A percentile compares a stretch with the other conserved stretches of the same genome.
phyloP scores from a whole-genome alignment of 2,797 vertebrate genomes.

The Sciurus vulgaris region DNA sequence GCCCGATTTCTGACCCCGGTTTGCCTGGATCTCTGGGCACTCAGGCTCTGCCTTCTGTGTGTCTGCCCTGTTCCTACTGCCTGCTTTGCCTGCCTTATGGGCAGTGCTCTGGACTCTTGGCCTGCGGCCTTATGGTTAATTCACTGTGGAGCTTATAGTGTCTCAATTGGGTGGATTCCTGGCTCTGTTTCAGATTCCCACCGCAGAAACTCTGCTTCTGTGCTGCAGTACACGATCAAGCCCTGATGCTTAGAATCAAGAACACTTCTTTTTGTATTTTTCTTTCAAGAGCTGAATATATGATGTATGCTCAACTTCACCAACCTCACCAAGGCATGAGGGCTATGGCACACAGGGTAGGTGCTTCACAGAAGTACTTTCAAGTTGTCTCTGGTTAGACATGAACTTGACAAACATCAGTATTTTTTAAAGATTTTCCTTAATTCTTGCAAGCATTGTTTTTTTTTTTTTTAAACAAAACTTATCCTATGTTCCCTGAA shows the following conservation, averaged over 20 bases:
- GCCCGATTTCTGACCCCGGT: constrained; percentile 27
- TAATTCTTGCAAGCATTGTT: neutral
- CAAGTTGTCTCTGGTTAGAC: neutral
- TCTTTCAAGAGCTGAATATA: neutral
- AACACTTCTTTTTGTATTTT: neutral
- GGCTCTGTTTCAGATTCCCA: neutral
- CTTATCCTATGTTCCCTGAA: neutral
- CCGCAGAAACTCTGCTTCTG: neutral
- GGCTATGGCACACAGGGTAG: neutral
- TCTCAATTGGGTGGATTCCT: neutral
- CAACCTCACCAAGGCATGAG: neutral
- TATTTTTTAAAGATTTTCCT: neutral
- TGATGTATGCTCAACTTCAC: neutral
- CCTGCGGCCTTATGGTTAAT: neutral
- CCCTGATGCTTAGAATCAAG: neutral
- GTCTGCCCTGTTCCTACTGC: neutral
- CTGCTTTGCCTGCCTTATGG: neutral
- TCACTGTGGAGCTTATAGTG: neutral
- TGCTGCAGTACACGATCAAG: neutral
- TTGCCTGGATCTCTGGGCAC: neutral
- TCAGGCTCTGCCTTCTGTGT: neutral
- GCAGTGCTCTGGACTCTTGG: neutral
- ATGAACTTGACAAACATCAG: neutral
- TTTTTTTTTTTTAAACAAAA: neutral
- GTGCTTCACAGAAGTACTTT: neutral